Evolutionary conservation across 2,113 vertebrate species (phyloP), one percentile per base, ranked within the genome.

Genomic region (Petrocephalus zakoni): DNA sequence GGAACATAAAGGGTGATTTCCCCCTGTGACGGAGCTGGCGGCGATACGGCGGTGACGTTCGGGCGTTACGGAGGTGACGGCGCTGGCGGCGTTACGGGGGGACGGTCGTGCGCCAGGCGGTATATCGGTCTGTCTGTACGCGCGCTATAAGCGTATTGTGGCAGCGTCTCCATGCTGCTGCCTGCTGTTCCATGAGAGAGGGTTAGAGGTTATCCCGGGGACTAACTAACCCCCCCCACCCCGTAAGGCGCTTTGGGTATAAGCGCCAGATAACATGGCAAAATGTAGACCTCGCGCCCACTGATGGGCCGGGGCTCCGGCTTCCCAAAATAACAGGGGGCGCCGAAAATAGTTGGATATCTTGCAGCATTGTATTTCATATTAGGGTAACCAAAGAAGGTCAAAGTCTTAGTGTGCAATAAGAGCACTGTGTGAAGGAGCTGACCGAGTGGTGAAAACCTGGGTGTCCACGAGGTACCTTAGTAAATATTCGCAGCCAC

Each of bases 341-440:
- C 37, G 5, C 34, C 29, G 37, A 42, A 42, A 78, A 78, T 34
- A 78, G 72, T 78, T 78, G 4, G 34, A 29, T 68, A n/a, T 68
- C 61, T 68, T 5, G 10, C 25, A 29, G 61, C 61, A 29, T 68
- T 68, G 61, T 68, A n/a, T 68, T 68, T 68, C 61, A 37, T 78
- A 78, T 78, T 78, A 42, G 72, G 29, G 34, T 34, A 78, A 78
- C 72, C 42, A 78, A 78, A 78, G 72, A 78, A 78, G 72, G 72
- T 78, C 72, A 34, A 42, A 78, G 29, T 19, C 72, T 37, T 78
- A 19, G 15, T 29, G 61, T 68, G 61, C 72, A 78, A 42, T 78
- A 42, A 78, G 72, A 42, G 29, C 37, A 78, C 72, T 78, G 29
- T 34, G 72, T 78, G 72, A 78, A 21, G 29, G 37, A 5, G 2